Evolutionary conservation across 2,113 vertebrate species (phyloP).

Genomic region (Cercopithecus mona): DNA sequence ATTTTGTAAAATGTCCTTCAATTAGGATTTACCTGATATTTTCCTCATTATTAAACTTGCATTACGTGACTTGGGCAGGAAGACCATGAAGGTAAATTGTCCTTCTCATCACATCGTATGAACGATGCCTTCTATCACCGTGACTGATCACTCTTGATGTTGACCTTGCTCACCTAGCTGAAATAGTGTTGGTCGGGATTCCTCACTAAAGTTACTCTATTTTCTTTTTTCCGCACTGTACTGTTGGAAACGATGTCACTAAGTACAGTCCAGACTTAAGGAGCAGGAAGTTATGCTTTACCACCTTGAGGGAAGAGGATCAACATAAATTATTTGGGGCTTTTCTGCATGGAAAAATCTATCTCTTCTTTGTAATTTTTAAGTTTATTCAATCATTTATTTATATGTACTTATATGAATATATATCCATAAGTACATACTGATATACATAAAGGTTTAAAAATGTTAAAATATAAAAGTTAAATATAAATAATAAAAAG

Average conservation of each 20-base stretch:
- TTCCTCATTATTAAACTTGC: background rate
- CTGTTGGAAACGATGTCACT: background rate
- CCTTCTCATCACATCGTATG: background rate
- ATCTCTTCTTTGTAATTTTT: background rate
- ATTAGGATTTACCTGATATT: background rate
- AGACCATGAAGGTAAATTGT: background rate
- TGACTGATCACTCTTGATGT: background rate
- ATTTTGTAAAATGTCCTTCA: background rate
- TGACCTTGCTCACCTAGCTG: background rate
- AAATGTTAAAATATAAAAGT: background rate
- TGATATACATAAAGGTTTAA: background rate
- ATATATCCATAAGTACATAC: background rate
- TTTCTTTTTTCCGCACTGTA: background rate
- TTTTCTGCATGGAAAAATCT: background rate
- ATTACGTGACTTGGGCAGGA: background rate
- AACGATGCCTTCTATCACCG: background rate
- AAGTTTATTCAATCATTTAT: background rate
- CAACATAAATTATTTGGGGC: too few relatives aligned
- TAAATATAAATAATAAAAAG: background rate
- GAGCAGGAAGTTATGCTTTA: background rate
- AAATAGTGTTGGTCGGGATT: background rate
- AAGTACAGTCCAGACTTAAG: accelerated
- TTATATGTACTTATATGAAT: background rate
- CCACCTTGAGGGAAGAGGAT: too few relatives aligned
- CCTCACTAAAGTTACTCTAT: accelerated